Evolutionary conservation across 2,888 invertebrate genomes (phyloP).

Genomic region (Spodoptera picta): DNA sequence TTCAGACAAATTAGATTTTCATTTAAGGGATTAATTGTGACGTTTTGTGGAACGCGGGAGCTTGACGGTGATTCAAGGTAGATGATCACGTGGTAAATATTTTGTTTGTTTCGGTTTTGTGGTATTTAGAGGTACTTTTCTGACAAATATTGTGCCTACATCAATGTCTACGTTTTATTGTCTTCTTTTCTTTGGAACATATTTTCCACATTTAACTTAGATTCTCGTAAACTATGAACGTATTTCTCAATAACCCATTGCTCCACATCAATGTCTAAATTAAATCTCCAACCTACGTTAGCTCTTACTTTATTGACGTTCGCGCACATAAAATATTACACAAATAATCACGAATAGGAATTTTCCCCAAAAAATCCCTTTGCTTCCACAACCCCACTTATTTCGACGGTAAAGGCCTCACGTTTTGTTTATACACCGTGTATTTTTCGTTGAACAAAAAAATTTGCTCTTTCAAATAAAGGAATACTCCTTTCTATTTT

Average conservation of each 20-base stretch:
- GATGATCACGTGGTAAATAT: neutral
- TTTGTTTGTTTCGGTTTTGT: neutral
- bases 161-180: neutral
- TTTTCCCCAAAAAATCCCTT: slow-evolving; percentile 22
- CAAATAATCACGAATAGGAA: slow-evolving; percentile 21
- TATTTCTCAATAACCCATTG: too few species aligned
- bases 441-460: slow-evolving; percentile 38
- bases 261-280: neutral
- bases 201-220: too few species aligned
- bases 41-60: slow-evolving; percentile 4
- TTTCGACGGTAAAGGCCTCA: slow-evolving; percentile 32
- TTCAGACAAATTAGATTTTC: slow-evolving; percentile 44
- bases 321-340: slow-evolving; percentile 24
- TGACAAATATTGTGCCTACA: neutral
- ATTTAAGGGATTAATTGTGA: slow-evolving; percentile 19
- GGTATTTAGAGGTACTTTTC: too few species aligned
- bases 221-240: too few species aligned
- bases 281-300: slow-evolving; percentile 5
- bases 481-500: slow-evolving; percentile 49
- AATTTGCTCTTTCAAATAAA: slow-evolving; percentile 47
- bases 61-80: slow-evolving; percentile 3
- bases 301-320: slow-evolving; percentile 22
- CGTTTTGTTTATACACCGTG: slow-evolving; percentile 35
- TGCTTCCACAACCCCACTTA: slow-evolving; percentile 22
- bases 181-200: too few species aligned